Evolutionary conservation across 2,888 invertebrate species (phyloP).

Genomic region (Metopia argyrocephala): DNA sequence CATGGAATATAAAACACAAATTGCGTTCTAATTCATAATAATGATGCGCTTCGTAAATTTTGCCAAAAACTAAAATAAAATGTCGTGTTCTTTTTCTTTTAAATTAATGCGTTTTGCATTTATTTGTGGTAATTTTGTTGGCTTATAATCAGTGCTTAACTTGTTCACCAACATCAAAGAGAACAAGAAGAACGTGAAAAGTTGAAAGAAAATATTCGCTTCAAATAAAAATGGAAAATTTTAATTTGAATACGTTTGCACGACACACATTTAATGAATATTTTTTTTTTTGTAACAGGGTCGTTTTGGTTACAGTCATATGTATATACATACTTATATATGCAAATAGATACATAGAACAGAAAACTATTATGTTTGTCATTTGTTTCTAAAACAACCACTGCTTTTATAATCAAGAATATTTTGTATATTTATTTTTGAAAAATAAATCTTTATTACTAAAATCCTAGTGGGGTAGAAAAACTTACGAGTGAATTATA

Average conservation of each 20-base stretch:
- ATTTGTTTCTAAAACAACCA: slow-evolving; percentile 65
- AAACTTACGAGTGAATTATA: too few species aligned
- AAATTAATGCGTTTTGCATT: slow-evolving; percentile 42
- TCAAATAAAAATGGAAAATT: slow-evolving; percentile 48
- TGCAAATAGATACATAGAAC: too few species aligned
- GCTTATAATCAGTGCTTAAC: slow-evolving; percentile 50
- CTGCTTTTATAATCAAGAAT: slow-evolving; percentile 22
- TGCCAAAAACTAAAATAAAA: slow-evolving; percentile 68
- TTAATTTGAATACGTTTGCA: slow-evolving; percentile 46
- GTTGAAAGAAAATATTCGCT: slow-evolving; percentile 53
- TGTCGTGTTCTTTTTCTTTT: slow-evolving; percentile 56
- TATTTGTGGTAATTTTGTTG: slow-evolving; percentile 32
- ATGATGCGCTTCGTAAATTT: slow-evolving; percentile 74
- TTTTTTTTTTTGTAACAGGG: slow-evolving; percentile 37
- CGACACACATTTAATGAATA: slow-evolving; percentile 40
- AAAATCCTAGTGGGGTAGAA: too few species aligned
- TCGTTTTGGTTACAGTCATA: too few species aligned
- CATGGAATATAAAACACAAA: slow-evolving; percentile 44
- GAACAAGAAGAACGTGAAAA: slow-evolving; percentile 3
- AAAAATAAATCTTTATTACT: slow-evolving; percentile 1
- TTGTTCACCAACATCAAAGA: slow-evolving; percentile 11
- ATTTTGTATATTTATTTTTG: background rate
- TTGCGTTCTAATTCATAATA: slow-evolving; percentile 59
- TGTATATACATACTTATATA: too few species aligned
- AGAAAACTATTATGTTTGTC: slow-evolving; percentile 56